Base-by-base conservation (phyloP, 2,888 invertebrate species). In the Drosophila kanekoi region DNA sequence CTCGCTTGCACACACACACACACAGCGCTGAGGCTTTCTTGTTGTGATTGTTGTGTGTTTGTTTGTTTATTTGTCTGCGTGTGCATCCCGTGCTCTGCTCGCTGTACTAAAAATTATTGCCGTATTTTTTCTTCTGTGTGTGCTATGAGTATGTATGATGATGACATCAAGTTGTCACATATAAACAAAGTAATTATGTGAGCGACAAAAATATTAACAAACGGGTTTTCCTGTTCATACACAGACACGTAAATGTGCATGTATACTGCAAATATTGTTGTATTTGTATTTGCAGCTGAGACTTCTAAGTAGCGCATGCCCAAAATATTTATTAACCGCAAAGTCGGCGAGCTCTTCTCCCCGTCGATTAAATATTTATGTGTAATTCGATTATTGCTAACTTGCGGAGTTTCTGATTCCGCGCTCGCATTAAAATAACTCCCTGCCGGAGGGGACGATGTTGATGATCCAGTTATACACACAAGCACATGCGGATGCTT, bases 141-240 rank as follows among this genome's bases (percentile, higher is more conserved):
- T 44, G 58, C 16, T 41, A 28, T 56, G 37, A 43, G 35, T 33
- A 14, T 54, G 35, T 65, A 53, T 62, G 48, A 77, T 58, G 62
- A 79, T 72, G 58, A 61, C 66, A 79, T 67, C 67, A 72, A 61
- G 59, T 47, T 61, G 51, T 59, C 47, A 59, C 45, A 77, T 74
- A 71, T 62, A 75, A 71, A 79, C 79, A 79, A 79, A 79, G 59
- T 79, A 79, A 79, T 79, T 79, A 74, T 81, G 62, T 62, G 74
- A 71, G 47, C 79, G 71, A 67, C 82, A 79, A 79, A 79, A 79
- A 79, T 79, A 79, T 79, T 79, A 81, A 54, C 64, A 73, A 72
- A 63, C 51, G 49, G 28, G 38, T 38, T 61, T 54, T 9, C 10
- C 13, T 14, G 20, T 8, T 32, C 16, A 37, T 18, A 43, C 23